Conservation (phyloP, 2,113 vertebrate species). For the Eira barbara region DNA sequence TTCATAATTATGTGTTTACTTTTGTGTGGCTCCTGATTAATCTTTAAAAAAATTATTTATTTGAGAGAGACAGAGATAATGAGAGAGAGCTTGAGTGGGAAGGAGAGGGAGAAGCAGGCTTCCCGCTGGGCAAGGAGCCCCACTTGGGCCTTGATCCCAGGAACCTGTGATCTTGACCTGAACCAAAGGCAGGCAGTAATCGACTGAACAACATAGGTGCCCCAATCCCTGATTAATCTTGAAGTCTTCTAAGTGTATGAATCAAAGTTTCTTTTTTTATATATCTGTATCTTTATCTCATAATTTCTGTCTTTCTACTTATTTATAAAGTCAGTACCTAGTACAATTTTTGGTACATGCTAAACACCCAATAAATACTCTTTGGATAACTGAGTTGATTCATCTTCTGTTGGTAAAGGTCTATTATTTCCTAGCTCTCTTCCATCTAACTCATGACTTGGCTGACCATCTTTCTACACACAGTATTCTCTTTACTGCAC, state of each 20-base stretch:
- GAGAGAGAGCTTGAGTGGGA: no score
- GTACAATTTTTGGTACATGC: background rate
- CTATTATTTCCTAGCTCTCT: background rate
- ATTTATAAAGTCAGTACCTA: background rate
- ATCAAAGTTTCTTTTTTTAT: background rate
- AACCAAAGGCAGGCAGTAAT: no score
- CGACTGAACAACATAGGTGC: no score
- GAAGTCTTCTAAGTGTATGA: background rate
- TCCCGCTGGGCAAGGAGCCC: no score
- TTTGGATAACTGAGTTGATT: background rate
- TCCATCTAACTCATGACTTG: background rate
- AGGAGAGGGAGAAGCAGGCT: no score
- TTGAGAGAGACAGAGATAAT: no score
- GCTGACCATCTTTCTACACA: background rate
- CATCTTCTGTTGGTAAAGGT: background rate
- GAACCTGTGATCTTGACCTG: no score
- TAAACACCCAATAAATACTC: background rate
- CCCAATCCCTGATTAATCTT: background rate
- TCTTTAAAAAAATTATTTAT: no score
- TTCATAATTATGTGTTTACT: background rate
- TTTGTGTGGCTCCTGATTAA: background rate
- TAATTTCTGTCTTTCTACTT: background rate
- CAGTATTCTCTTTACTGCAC: constrained; percentile 17
- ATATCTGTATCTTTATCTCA: background rate
- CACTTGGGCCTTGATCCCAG: no score